Evolutionary conservation across 2,797 vertebrate species (phyloP).

Genomic region (Cephalopachus bancanus): DNA sequence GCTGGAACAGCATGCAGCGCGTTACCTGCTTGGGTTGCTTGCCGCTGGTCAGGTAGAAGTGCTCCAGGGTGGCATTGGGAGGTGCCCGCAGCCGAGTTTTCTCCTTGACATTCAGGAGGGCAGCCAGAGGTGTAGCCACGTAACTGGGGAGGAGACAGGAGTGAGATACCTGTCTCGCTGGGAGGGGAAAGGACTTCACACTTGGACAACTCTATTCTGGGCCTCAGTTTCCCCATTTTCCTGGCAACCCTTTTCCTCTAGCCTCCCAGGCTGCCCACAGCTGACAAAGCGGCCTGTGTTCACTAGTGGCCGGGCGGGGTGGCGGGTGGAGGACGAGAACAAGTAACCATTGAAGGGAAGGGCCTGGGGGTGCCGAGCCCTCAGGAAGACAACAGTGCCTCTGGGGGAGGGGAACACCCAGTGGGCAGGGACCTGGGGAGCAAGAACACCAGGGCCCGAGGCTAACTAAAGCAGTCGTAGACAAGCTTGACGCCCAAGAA

Average conservation of each 20-base stretch:
- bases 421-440: slow-evolving; percentile 45
- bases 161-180: neutral
- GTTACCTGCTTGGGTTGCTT: slow-evolving; percentile 95
- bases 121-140: slow-evolving; percentile 93
- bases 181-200: slow-evolving; percentile 42
- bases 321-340: slow-evolving; percentile 72
- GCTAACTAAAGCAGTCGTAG: neutral
- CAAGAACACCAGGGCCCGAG: slow-evolving; percentile 35
- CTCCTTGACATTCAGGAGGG: slow-evolving; percentile 94
- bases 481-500: neutral
- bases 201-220: slow-evolving; percentile 6
- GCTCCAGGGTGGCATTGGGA: slow-evolving; percentile 92
- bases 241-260: slow-evolving; percentile 12
- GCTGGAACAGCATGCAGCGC: neutral
- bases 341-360: slow-evolving; percentile 79
- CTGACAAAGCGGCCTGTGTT: slow-evolving; percentile 84
- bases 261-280: slow-evolving; percentile 13
- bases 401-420: slow-evolving; percentile 40
- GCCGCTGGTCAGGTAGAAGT: slow-evolving; percentile 90
- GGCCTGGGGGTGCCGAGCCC: slow-evolving; percentile 66
- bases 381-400: slow-evolving; percentile 77
- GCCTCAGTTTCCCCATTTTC: slow-evolving; percentile 80
- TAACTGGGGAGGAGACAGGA: slow-evolving; percentile 87
- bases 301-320: slow-evolving; percentile 30
- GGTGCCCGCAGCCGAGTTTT: slow-evolving; percentile 92